Evolutionary conservation across 1,140 invertebrate species (phyloP).

Genomic region (Dinoponera quadriceps): DNA sequence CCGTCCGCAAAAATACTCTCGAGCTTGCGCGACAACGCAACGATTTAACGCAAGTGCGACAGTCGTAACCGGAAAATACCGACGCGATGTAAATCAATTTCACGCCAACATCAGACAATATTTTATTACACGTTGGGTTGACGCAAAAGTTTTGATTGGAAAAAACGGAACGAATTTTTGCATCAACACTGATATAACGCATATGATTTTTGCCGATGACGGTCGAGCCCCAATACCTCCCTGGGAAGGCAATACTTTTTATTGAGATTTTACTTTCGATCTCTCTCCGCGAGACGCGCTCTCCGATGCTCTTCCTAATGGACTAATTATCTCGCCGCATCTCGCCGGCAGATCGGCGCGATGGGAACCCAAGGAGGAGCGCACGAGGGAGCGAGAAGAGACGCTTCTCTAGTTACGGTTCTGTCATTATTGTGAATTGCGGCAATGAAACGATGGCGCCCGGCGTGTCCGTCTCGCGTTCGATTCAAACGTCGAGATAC

Average conservation of each 20-base stretch:
- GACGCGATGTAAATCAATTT: neutral
- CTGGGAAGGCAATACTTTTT: constrained; percentile 10
- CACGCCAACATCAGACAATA: neutral
- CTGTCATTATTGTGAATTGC: constrained; percentile 68
- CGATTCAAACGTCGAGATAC: constrained; percentile 78
- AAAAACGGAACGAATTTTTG: too few species aligned
- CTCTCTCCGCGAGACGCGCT: neutral
- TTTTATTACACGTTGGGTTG: neutral
- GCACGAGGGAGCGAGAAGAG: constrained; percentile 6
- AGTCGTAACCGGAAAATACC: neutral
- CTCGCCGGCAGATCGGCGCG: constrained; percentile 30
- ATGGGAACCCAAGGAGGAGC: neutral
- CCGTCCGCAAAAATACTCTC: too few species aligned
- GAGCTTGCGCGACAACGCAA: neutral
- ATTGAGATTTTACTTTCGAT: constrained; percentile 35
- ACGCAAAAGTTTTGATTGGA: too few species aligned
- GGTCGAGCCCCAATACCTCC: neutral
- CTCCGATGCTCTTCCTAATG: constrained; percentile 21
- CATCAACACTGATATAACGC: too few species aligned
- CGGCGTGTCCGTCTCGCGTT: constrained; percentile 58
- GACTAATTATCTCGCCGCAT: constrained; percentile 50
- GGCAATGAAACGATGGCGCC: constrained; percentile 47
- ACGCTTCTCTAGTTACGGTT: constrained; percentile 62
- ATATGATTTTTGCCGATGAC: neutral
- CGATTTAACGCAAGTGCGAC: neutral